A percentile compares a stretch with the other conserved stretches of the same genome.
These are phyloP conservation scores for Temnothorax unifasciatus DNA, from an alignment of 2,888 invertebrate genomes.

Conservation along the genomic window DNA sequence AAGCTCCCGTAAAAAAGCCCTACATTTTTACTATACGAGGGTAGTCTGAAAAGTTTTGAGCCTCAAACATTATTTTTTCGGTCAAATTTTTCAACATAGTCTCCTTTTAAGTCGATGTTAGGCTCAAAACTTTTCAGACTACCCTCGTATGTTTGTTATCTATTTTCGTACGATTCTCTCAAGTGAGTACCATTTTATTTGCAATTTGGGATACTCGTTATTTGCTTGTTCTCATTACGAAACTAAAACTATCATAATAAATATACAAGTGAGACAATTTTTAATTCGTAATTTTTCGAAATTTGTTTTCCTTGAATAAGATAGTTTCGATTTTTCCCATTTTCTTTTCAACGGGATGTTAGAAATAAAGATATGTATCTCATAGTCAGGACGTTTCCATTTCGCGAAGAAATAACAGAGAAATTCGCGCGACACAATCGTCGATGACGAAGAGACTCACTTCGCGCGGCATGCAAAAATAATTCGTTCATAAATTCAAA, in stretches of 20 bases:
- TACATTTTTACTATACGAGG: neutral
- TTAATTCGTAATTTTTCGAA: neutral
- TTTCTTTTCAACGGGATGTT: neutral
- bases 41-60: too few relatives aligned
- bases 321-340: neutral
- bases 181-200: neutral
- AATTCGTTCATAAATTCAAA: constrained; percentile 33
- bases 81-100: too few relatives aligned
- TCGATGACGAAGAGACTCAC: constrained; percentile 37
- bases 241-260: neutral
- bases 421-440: constrained; percentile 12
- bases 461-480: constrained; percentile 17
- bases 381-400: neutral
- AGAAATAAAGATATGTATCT: neutral
- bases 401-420: constrained; percentile 8
- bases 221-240: neutral
- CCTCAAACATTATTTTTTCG: too few relatives aligned
- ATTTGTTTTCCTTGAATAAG: neutral
- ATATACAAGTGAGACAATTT: neutral
- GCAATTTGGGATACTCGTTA: neutral
- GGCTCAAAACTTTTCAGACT: too few relatives aligned
- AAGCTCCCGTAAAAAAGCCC: neutral
- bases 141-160: neutral
- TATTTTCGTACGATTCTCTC: neutral
- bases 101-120: too few relatives aligned